phyloP scores from a whole-genome alignment of 2,888 invertebrate species.

The Cotesia congregata region DNA sequence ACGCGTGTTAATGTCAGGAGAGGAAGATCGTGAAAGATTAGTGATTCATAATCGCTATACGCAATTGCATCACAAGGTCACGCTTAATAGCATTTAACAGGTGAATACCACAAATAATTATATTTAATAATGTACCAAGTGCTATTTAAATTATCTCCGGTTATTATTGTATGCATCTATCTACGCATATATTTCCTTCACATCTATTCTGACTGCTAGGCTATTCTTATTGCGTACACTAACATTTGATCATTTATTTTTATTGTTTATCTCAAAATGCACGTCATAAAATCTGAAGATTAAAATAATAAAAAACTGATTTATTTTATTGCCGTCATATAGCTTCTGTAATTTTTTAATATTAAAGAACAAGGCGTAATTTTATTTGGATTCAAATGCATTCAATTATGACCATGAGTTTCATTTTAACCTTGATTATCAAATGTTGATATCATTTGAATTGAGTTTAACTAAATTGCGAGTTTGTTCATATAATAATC shows the following conservation, averaged over 20 bases:
- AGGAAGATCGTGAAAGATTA: constrained; percentile 24
- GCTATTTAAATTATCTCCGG: constrained; percentile 16
- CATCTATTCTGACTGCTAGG: not conserved
- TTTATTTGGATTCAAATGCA: not conserved
- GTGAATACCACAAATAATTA: constrained; percentile 33
- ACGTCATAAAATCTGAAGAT: no score
- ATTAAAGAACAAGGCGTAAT: not conserved
- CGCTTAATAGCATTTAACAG: constrained; percentile 36
- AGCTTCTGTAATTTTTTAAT: not conserved
- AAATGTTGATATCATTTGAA: constrained; percentile 4
- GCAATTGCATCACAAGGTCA: constrained; percentile 46
- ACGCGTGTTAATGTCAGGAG: constrained; percentile 36
- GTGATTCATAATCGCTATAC: constrained; percentile 46
- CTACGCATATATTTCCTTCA: constrained; percentile 6
- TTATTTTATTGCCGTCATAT: no score
- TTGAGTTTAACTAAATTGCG: not conserved
- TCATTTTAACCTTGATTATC: not conserved
- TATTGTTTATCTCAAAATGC: no score
- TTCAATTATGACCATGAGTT: not conserved
- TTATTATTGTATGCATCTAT: not conserved
- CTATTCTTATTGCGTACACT: not conserved
- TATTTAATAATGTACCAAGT: constrained; percentile 10
- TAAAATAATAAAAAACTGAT: no score
- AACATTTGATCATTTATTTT: no score
- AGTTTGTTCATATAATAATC: not conserved